phyloP scores from a whole-genome alignment of 2,113 vertebrate species.

The Stercorarius parasiticus region DNA sequence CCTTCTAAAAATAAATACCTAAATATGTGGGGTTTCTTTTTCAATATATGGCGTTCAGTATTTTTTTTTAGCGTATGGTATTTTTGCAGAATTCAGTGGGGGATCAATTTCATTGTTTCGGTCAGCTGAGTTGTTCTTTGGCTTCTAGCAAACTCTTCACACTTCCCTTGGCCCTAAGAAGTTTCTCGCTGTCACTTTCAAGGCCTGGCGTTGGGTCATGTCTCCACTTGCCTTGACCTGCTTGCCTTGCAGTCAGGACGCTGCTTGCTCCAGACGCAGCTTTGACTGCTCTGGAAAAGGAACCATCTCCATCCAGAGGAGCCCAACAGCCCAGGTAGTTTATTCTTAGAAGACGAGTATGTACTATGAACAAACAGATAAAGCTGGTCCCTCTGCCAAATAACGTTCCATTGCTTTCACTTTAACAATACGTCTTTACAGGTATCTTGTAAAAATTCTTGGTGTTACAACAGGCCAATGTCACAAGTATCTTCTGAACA shows the following conservation, averaged over 20 bases:
- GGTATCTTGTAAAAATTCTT: not conserved
- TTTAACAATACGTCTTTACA: not conserved
- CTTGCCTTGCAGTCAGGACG: not conserved
- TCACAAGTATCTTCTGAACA: not conserved
- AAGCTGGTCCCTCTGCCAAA: not conserved
- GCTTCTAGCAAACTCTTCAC: not conserved
- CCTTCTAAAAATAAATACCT: not conserved
- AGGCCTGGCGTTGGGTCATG: not conserved
- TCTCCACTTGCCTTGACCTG: not conserved
- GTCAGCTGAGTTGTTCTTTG: not conserved
- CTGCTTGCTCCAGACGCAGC: not conserved
- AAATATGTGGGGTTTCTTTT: not conserved
- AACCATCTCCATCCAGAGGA: not conserved
- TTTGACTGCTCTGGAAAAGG: not conserved
- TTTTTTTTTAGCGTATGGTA: not conserved
- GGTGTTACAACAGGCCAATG: not conserved
- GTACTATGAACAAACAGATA: not conserved
- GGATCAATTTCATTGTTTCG: not conserved
- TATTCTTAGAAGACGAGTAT: not conserved
- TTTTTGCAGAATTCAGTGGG: not conserved
- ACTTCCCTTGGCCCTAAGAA: not conserved
- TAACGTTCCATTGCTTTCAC: not conserved
- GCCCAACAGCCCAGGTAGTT: fast-evolving
- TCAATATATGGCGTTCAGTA: not conserved
- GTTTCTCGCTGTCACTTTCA: not conserved